Base-by-base conservation (phyloP, 2,113 vertebrate species). In the Protobothrops mucrosquamatus region DNA sequence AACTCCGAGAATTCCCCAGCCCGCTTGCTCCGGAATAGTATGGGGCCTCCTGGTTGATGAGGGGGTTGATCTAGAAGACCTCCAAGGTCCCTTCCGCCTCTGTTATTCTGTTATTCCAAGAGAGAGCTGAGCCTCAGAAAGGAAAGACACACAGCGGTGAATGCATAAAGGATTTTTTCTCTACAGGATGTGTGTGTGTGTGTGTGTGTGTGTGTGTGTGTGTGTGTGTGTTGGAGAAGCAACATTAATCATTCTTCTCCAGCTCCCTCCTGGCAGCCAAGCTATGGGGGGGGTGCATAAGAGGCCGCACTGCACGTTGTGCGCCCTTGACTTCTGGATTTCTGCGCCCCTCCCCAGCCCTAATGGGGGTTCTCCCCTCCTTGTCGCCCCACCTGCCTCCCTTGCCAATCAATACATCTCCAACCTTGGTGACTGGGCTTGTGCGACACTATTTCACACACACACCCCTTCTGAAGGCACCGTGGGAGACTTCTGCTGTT, bases 221-320 rank as follows among this genome's bases (percentile, higher is more conserved):
- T 69, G 61, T 12, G 34, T 23, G 23, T 46, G 46, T 46, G 2
- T 61, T 3, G 9, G 8, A 61, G 85, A 43, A 85, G 23, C 46
- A 12, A 10, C 85, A 23, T 46, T 11, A 43, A 85, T 85, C 34
- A 24, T 23, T 9, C 43, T 23, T 9, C 43, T 24, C 10, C 64
- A 6, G 12, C 29, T 34, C 64, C 64, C 64, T n/a, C 26, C 61
- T 1, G 61, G 29, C 61, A 69, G 29, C 61, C 11, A 14, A 69
- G 29, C 61, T 69, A 24, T 12, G 59, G 23, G 24, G 1, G 15
- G 18, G 0, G 18, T 3, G 14, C 0, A 74, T 74, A 34, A 74
- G 64, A 34, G 29, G 11, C 10, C 0, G 3, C 10, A 1, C 1
- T 14, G 29, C 61, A 14, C 4, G 4, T 4, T 1, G 2, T 6